phyloP scores from a whole-genome alignment of 2,888 invertebrate genomes.

The Cantharis lateralis region DNA sequence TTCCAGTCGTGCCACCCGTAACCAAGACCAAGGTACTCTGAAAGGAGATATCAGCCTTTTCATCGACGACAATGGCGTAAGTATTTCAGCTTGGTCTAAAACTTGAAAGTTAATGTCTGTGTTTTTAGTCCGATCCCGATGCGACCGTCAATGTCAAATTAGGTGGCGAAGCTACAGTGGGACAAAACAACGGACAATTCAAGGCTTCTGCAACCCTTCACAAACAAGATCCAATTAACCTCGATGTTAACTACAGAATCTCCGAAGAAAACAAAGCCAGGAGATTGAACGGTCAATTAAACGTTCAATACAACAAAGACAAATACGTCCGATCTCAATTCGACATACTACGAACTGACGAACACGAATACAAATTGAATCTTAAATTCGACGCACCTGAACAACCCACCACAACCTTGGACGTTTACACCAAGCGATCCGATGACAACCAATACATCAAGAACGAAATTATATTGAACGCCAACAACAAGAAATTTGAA shows the following conservation, averaged over 20 bases:
- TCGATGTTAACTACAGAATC: constrained; percentile 51
- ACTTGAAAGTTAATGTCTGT: neutral
- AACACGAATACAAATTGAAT: constrained; percentile 55
- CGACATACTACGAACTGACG: constrained; percentile 44
- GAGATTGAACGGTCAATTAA: constrained; percentile 42
- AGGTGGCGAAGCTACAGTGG: constrained; percentile 66
- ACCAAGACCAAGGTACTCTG: constrained; percentile 35
- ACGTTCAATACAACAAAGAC: constrained; percentile 47
- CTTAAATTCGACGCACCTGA: constrained; percentile 56
- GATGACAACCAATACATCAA: constrained; percentile 44
- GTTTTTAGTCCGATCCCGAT: constrained; percentile 44
- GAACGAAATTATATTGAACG: constrained; percentile 56
- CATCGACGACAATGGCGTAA: constrained; percentile 40
- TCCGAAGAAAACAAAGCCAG: constrained; percentile 38
- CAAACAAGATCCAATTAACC: constrained; percentile 52
- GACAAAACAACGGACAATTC: constrained; percentile 68
- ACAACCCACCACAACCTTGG: constrained; percentile 57
- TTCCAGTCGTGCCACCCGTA: constrained; percentile 47
- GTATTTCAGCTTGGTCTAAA: neutral
- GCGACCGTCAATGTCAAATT: constrained; percentile 69
- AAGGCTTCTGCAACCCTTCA: constrained; percentile 55
- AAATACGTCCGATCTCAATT: constrained; percentile 54
- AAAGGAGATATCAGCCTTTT: constrained; percentile 41
- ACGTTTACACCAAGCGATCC: constrained; percentile 55
- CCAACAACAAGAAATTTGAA: constrained; percentile 65